Conservation (phyloP, 2,797 vertebrate species). For the Hypotaenidia okinawae region DNA sequence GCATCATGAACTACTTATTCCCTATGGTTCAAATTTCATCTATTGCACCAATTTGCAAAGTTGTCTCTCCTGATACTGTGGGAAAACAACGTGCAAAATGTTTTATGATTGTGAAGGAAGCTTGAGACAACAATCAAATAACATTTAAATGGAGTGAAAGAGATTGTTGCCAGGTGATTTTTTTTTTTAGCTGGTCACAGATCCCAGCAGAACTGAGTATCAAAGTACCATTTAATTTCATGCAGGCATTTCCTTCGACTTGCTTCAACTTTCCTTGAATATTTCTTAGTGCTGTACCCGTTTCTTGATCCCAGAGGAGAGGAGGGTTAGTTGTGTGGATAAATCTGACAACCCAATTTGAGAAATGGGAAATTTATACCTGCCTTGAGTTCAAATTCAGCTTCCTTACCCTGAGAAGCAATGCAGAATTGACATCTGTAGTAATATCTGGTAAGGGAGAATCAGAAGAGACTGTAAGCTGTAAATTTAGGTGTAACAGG, state of each 20-base stretch:
- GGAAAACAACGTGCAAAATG: constrained; percentile 24
- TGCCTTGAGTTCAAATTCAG: background rate
- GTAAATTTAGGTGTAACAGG: background rate
- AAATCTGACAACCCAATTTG: background rate
- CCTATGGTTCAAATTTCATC: background rate
- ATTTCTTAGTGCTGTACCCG: background rate
- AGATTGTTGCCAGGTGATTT: background rate
- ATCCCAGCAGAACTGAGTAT: background rate
- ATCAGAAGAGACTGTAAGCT: background rate
- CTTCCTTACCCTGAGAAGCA: background rate
- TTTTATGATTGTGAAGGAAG: background rate
- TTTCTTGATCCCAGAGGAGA: background rate
- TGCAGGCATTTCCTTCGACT: background rate
- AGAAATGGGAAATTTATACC: background rate
- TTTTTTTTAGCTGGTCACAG: background rate
- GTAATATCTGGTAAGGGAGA: background rate
- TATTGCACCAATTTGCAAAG: background rate
- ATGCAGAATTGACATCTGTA: background rate
- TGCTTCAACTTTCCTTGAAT: background rate
- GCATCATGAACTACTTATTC: background rate
- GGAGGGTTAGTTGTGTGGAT: background rate
- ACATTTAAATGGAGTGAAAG: background rate
- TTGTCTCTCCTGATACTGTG: background rate
- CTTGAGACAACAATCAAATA: background rate
- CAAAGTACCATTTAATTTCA: background rate